Conservation (phyloP, 2,797 vertebrate genomes). For the Sebastes matsubarae region DNA sequence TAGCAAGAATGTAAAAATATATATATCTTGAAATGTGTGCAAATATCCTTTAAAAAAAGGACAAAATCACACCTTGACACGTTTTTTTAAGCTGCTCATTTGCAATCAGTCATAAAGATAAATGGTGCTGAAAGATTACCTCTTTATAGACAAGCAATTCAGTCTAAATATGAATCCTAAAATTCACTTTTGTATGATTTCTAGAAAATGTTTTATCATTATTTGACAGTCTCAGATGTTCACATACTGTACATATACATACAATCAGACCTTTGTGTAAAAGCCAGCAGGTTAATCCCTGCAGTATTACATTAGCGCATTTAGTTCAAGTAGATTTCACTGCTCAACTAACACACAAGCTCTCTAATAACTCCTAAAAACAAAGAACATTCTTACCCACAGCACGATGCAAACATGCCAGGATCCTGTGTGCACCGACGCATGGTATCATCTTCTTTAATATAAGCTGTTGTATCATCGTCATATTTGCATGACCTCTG, state of each 20-base stretch:
- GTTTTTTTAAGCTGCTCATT: not conserved
- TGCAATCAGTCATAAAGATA: not conserved
- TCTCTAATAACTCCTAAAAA: not conserved
- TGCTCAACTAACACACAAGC: not conserved
- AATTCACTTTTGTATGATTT: not conserved
- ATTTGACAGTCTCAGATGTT: not conserved
- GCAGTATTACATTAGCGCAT: not conserved
- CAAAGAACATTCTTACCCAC: conserved; percentile 39
- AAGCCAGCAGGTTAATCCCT: not conserved
- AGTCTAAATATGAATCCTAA: not conserved
- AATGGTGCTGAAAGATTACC: not conserved
- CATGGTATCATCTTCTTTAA: not conserved
- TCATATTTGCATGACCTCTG: not conserved
- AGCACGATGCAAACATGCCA: not conserved
- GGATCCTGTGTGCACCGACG: not conserved
- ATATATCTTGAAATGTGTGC: not conserved
- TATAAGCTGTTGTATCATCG: not conserved
- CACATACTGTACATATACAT: too few species aligned
- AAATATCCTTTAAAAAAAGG: not conserved
- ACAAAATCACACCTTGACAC: not conserved
- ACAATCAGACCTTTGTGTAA: not conserved
- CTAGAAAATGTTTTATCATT: not conserved
- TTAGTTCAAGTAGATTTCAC: not conserved
- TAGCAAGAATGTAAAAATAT: not conserved
- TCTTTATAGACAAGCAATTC: not conserved